Base-by-base conservation (phyloP, 1,140 invertebrate genomes). In the Marisa cornuarietis region DNA sequence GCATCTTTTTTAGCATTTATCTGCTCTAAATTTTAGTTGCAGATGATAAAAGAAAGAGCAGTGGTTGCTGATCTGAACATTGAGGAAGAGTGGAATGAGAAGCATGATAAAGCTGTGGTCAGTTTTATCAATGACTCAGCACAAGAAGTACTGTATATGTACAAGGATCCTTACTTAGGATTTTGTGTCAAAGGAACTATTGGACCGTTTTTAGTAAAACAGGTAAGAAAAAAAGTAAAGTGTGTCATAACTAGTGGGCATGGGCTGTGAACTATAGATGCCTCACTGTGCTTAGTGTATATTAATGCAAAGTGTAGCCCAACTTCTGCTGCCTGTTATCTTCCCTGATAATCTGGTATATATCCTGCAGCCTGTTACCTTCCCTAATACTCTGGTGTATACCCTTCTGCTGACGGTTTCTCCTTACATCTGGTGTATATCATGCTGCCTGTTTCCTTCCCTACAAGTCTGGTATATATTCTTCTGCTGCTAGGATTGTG, bases 161-260 rank as follows among this genome's bases (percentile, higher is more conserved):
- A 87, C 82, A 86, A 88, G 52, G 90, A 91, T 76, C 76, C 76
- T 0, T 82, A 86, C 69, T 85, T 84, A 69, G 88, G 88, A 3
- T 88, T 90, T 51, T 81, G 82, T 24, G 73, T 91, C 16, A 84
- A 88, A 13, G 79, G 82, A n/a, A 76, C 71, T 13, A 83, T 91
- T 8, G 90, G 90, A 18, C 71, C 85, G 7, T 83, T 83, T 26
- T 79, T 77, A 51, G 84, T 88, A 16, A 84, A 88, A 26, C 87
- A 77, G 75, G 75, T 68, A 54, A 68, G 49, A 11, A 58, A 16
- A 74, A 11, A 10, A 4, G n/a, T 51, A 20, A 11, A 51, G 71
- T 1, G 31, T 24, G 14, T 51, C 31, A 72, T 72, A 16, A 51
- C 22, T 16, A n/a, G 62, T 3, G 62, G 62, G 62, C 6, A 1